Percentiles rank a stretch among this genome's conserved stretches.
phyloP scores from a whole-genome alignment of 92 coral and sea anemone species.

The Heteractis magnifica region DNA sequence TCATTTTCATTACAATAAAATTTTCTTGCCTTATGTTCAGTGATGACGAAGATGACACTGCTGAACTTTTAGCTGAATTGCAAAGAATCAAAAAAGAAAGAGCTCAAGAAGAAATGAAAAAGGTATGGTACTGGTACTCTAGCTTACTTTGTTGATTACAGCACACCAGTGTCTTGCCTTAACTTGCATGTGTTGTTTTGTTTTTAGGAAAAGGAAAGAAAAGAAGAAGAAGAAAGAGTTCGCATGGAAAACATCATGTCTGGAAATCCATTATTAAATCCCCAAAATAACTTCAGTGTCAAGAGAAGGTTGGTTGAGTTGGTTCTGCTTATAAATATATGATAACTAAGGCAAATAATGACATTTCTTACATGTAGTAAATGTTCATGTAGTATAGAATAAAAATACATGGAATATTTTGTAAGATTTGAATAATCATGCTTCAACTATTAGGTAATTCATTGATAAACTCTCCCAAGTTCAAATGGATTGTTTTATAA shows the following conservation, averaged over 20 bases:
- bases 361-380: no score
- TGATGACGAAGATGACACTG: constrained; percentile 98
- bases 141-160: neutral
- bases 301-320: constrained; percentile 73
- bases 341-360: no score
- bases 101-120: constrained; percentile 91
- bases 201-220: constrained; percentile 87
- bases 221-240: constrained; percentile 94
- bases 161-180: neutral
- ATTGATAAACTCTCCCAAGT: no score
- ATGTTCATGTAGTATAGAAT: no score
- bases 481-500: neutral
- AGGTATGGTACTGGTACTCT: constrained; percentile 41
- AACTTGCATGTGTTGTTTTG: neutral
- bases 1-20: no score
- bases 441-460: no score
- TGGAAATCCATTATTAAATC: constrained; percentile 88
- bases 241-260: constrained; percentile 96
- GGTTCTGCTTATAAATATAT: no score
- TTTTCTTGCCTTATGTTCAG: constrained; percentile 30
- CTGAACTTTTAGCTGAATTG: constrained; percentile 94
- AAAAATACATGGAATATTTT: no score
- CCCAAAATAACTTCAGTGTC: constrained; percentile 86
- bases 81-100: constrained; percentile 97
- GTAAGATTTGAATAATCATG: no score